Percentiles rank a stretch among this genome's conserved stretches.
These are phyloP conservation scores for Leptodactylus fuscus DNA, from an alignment of 2,113 vertebrate species.

Conservation along the genomic window DNA sequence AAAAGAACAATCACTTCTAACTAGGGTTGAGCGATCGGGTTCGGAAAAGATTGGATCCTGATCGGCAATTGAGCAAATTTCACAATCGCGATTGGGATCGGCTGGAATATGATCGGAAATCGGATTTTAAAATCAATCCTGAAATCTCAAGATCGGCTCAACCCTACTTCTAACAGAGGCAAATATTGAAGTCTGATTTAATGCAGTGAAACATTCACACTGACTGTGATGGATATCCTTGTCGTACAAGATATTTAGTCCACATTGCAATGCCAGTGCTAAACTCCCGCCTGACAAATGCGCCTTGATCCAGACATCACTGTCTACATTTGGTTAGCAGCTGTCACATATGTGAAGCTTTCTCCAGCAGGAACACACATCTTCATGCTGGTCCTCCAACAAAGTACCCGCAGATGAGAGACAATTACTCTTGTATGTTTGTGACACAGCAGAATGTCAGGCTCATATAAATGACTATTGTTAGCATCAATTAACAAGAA, in stretches of 20 bases:
- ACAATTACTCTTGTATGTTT: background rate
- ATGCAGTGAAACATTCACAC: too few relatives aligned
- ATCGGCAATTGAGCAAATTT: too few relatives aligned
- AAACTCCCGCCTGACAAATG: background rate
- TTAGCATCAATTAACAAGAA: background rate
- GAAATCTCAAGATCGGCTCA: too few relatives aligned
- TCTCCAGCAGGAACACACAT: background rate
- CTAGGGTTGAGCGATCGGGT: too few relatives aligned
- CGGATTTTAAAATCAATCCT: too few relatives aligned
- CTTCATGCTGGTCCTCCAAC: background rate
- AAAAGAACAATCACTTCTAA: too few relatives aligned
- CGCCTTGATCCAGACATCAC: background rate
- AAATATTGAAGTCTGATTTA: too few relatives aligned
- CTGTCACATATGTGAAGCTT: background rate
- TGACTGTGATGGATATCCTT: background rate
- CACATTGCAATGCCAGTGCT: background rate
- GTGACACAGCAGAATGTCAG: background rate
- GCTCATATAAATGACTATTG: background rate
- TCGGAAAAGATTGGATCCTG: too few relatives aligned
- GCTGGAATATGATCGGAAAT: too few relatives aligned
- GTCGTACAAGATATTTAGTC: background rate
- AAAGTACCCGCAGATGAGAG: background rate
- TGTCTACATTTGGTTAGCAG: conserved; percentile 24
- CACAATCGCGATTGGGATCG: too few relatives aligned
- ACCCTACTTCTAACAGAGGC: too few relatives aligned